phyloP scores from a whole-genome alignment of 2,797 vertebrate genomes.

The Periparus ater region DNA sequence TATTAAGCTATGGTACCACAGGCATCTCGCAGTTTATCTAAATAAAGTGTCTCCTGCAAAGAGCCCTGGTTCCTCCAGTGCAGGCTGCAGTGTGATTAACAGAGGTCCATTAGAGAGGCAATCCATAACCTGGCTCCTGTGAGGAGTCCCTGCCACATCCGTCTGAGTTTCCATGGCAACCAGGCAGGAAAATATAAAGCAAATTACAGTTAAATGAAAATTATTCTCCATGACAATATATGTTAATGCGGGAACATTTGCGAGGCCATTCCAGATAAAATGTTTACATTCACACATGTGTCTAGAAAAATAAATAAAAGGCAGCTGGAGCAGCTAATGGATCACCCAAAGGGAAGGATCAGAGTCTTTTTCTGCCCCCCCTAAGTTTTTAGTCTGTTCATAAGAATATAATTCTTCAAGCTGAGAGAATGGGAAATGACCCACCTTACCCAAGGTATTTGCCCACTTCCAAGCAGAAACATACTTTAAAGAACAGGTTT shows the following conservation, averaged over 20 bases:
- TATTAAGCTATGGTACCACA: background rate
- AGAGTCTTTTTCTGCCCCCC: background rate
- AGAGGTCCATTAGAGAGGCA: constrained; percentile 56
- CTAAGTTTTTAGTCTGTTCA: constrained; percentile 1
- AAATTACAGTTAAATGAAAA: constrained; percentile 74
- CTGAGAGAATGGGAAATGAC: background rate
- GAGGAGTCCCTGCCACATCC: constrained; percentile 61
- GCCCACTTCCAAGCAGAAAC: background rate
- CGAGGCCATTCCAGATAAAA: constrained; percentile 36
- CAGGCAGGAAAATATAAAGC: constrained; percentile 70
- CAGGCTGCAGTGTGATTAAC: constrained; percentile 41
- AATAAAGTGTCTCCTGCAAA: constrained; percentile 19
- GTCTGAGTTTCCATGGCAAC: constrained; percentile 74
- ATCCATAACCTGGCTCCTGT: constrained; percentile 58
- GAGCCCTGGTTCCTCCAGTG: background rate
- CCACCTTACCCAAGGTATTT: background rate
- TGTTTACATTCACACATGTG: constrained; percentile 49
- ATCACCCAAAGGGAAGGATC: background rate
- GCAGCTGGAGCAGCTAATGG: constrained; percentile 21
- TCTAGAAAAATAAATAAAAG: constrained; percentile 46
- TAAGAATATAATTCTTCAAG: background rate
- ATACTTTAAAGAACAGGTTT: background rate
- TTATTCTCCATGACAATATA: constrained; percentile 73
- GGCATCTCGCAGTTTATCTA: constrained; percentile 1
- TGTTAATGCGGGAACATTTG: constrained; percentile 57